Evolutionary conservation across 2,797 vertebrate genomes (phyloP), one percentile per base, ranked within the genome.

Genomic region (Menidia menidia): DNA sequence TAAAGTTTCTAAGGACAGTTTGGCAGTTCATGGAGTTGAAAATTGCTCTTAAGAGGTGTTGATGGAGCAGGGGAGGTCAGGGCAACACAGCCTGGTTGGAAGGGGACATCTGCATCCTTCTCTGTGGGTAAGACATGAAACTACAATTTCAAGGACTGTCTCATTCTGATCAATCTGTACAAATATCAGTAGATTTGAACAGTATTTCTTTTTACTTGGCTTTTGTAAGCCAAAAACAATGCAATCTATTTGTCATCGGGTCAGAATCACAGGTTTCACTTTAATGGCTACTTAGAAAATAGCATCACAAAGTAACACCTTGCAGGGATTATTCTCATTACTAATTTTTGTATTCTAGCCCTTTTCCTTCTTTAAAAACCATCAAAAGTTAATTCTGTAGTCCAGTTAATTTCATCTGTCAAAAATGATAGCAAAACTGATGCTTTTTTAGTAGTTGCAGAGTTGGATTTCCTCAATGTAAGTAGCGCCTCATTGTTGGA

Each of bases 101-200:
- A 90, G 65, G 75, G 83, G 70, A 69, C 71, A 82, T 64, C 82
- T 91, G 60, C 90, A 89, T 82, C 83, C 83, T 31, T 94, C 92
- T 57, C 68, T 94, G 67, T 94, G 93, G 94, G 94, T 94, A 94
- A 94, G 94, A 88, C 61, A 19, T 39, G 3, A 54, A 35, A 53
- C n/a, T 25, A 25, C 1, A 25, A 25, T 57, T 45, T 60, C 11
- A 6, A 16, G 57, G 8, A 0, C 16, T 16, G 12, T 1, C 11
- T 54, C 12, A 13, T 2, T 54, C 14, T 54, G 11, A 7, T 10
- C 7, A 10, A 30, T 8, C 10, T 5, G 6, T 57, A 48, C 11
- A 39, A 11, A 18, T 19, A 4, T 3, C 25, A 25, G 1, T 25
- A 25, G 25, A 25, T 25, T 2, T 25, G 25, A 25, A 25, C 25